A percentile compares a stretch with the other conserved stretches of the same genome.
These are phyloP conservation scores for Crotalus horridus DNA, from an alignment of 2,113 vertebrate species.

Conservation along the genomic window DNA sequence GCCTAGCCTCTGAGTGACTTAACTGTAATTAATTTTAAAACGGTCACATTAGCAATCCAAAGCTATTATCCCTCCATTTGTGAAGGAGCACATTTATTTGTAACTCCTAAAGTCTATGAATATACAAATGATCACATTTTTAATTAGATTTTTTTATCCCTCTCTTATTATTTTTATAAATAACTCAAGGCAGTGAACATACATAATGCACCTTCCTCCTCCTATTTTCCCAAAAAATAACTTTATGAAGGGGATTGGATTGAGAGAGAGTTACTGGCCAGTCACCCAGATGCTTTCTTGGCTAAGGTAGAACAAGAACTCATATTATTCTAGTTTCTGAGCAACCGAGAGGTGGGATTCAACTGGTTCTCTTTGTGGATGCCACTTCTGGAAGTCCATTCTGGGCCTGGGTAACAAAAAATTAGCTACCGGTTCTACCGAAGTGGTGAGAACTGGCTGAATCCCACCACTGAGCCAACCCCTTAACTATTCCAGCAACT, in stretches of 20 bases:
- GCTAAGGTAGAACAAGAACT: no score
- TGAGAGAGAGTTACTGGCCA: no score
- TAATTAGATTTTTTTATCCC: neutral
- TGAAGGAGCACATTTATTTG: conserved; percentile 37
- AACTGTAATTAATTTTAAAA: conserved; percentile 50
- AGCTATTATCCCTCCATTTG: conserved; percentile 35
- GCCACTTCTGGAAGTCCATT: no score
- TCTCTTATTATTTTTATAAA: neutral
- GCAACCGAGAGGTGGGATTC: no score
- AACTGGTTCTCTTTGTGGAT: no score
- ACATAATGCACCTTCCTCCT: neutral
- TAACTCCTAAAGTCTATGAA: conserved; percentile 24
- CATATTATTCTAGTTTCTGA: neutral
- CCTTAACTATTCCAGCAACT: neutral
- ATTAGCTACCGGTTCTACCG: no score
- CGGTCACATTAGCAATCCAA: conserved; percentile 42
- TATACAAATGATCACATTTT: neutral
- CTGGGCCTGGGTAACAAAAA: no score
- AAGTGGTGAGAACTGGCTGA: no score
- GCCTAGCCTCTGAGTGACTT: conserved; percentile 58
- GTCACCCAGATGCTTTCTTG: no score
- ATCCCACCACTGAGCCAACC: neutral
- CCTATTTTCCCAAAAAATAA: neutral
- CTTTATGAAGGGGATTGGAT: neutral
- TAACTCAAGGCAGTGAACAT: neutral